phyloP scores from a whole-genome alignment of 2,888 invertebrate species.

The Amblyjoppa proteus region DNA sequence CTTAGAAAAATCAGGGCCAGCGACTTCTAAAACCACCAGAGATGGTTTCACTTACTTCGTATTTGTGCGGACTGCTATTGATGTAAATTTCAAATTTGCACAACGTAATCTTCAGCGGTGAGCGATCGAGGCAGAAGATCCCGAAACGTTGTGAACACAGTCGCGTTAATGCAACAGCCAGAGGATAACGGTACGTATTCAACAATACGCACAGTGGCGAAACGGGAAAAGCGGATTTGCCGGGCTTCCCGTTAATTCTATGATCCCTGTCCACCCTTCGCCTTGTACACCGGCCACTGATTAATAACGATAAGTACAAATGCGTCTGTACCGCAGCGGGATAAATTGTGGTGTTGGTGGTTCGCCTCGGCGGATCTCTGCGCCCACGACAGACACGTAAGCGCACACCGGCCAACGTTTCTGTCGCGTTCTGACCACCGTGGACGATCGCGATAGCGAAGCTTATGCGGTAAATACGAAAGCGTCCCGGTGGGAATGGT shows the following conservation, averaged over 20 bases:
- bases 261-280: slow-evolving; percentile 74
- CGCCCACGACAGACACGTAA: slow-evolving; percentile 46
- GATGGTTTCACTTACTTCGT: too few relatives aligned
- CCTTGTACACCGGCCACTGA: slow-evolving; percentile 76
- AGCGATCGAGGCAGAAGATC: background rate
- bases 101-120: background rate
- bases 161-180: slow-evolving; percentile 3
- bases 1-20: too few relatives aligned
- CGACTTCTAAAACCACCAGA: too few relatives aligned
- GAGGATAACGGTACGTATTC: slow-evolving; percentile 19
- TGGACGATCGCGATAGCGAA: background rate
- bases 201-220: slow-evolving; percentile 14
- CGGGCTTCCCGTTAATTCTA: slow-evolving; percentile 72
- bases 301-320: slow-evolving; percentile 83
- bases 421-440: slow-evolving; percentile 48
- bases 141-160: background rate
- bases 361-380: slow-evolving; percentile 46
- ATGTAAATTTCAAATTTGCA: background rate
- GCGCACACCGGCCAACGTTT: slow-evolving; percentile 52
- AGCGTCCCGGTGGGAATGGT: background rate
- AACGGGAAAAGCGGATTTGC: slow-evolving; percentile 77
- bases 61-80: background rate
- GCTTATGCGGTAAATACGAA: slow-evolving; percentile 1
- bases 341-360: slow-evolving; percentile 72
- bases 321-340: slow-evolving; percentile 81